These are phyloP conservation scores for Drusus annulatus DNA, from an alignment of 1,140 invertebrate species.

Conservation along the genomic window DNA sequence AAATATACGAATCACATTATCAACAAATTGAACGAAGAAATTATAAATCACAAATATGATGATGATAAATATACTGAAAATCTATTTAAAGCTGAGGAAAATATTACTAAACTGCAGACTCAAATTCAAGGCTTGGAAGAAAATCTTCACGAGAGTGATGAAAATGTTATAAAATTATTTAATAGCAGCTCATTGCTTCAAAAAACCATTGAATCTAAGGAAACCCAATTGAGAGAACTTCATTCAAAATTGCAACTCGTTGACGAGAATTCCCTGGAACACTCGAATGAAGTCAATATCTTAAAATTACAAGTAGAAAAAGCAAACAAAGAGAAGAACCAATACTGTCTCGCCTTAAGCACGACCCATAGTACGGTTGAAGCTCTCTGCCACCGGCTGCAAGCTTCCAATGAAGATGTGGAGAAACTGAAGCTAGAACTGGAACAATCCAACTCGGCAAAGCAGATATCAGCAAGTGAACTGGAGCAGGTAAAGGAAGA, in stretches of 20 bases:
- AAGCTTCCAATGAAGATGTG: neutral
- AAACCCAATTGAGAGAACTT: neutral
- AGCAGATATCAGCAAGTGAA: slow-evolving; percentile 24
- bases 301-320: no score
- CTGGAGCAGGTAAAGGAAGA: slow-evolving; percentile 14
- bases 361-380: no score
- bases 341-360: no score
- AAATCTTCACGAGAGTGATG: no score
- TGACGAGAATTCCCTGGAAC: no score
- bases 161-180: no score
- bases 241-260: neutral
- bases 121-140: neutral
- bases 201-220: neutral
- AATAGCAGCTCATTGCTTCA: neutral
- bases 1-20: no score
- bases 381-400: no score
- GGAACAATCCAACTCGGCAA: neutral
- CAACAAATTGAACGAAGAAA: neutral
- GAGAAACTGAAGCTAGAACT: slow-evolving; percentile 9
- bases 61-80: neutral
- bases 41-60: neutral
- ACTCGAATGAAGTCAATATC: no score
- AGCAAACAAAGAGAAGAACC: no score
- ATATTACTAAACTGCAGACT: neutral
- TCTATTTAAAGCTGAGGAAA: neutral